These are phyloP conservation scores for Tachyglossus aculeatus DNA, from an alignment of 2,797 vertebrate species.

Conservation along the genomic window DNA sequence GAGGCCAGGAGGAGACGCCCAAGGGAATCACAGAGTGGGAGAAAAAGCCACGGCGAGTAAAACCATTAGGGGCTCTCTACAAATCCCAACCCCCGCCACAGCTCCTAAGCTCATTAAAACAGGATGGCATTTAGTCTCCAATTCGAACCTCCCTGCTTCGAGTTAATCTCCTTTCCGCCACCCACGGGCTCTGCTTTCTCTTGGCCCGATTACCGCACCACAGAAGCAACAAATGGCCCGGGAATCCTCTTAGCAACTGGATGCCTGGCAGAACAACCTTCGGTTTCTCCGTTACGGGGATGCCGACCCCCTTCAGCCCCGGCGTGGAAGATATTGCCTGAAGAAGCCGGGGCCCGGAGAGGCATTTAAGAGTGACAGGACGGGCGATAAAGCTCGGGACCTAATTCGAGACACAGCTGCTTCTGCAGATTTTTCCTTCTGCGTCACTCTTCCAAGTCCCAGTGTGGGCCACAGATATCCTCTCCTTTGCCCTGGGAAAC, in stretches of 20 bases:
- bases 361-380: constrained; percentile 4
- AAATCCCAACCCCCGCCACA: constrained; percentile 79
- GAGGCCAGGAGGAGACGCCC: constrained; percentile 58
- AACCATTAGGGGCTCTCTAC: constrained; percentile 76
- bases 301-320: constrained; percentile 67
- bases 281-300: constrained; percentile 67
- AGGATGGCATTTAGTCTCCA: constrained; percentile 77
- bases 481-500: background rate
- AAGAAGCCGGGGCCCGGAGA: constrained; percentile 17
- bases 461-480: background rate
- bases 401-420: background rate
- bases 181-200: constrained; percentile 68
- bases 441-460: background rate
- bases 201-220: constrained; percentile 76
- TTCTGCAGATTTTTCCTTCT: background rate
- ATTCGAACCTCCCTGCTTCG: constrained; percentile 77
- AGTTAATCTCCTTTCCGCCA: constrained; percentile 77
- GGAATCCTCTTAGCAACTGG: constrained; percentile 75
- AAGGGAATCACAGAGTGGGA: constrained; percentile 66
- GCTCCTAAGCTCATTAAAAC: constrained; percentile 82
- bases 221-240: constrained; percentile 70
- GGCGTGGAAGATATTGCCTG: constrained; percentile 26
- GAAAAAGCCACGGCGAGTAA: constrained; percentile 79
- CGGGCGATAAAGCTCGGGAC: background rate
- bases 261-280: constrained; percentile 64